Evolutionary conservation across 1,140 invertebrate genomes (phyloP), one percentile per base, ranked within the genome.

Genomic region (Condylostylus longicornis): DNA sequence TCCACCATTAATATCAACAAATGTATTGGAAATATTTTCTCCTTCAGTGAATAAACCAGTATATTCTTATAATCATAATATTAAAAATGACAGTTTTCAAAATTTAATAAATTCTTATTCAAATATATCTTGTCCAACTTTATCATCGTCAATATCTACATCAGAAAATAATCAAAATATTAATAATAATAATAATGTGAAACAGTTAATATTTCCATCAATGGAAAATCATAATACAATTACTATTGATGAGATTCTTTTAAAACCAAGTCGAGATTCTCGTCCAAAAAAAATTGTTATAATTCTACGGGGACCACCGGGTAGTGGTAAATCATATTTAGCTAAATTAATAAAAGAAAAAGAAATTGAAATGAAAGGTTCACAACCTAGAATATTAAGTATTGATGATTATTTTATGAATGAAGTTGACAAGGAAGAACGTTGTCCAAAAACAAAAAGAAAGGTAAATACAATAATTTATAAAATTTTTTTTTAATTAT

Each of bases 381-480:
- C 77, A 40, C 82, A 80, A 28, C 81, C 84, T 3, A 68, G 91
- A 44, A 91, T 97, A 49, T 70, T 96, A 35, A 89, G 84, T 43
- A 71, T 97, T 28, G 90, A 97, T 63, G 90, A 97, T 66, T 97
- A 96, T 61, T 96, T 94, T 50, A 81, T 94, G 64, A 76, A 82
- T 30, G 90, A 95, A 67, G 74, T 77, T 33, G 89, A 93, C 60
- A 77, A 79, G 72, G 79, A 51, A 71, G 78, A 43, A 70, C 70
- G 55, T 20, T 84, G 88, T 53, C 66, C 73, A 6, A 75, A 80
- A 45, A 84, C 82, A 38, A 84, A 84, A 10, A 84, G 80, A 51
- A 76, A 70, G 56, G 61, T 78, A 6, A 73, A 65, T 41, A 62
- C 9, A 14, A 5, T 32, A 32, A 5, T 7, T 32, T 4, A 5